A percentile compares a stretch with the other conserved stretches of the same genome.
Conservation (phyloP, 2,888 invertebrate species). For the Philonicus albiceps region DNA sequence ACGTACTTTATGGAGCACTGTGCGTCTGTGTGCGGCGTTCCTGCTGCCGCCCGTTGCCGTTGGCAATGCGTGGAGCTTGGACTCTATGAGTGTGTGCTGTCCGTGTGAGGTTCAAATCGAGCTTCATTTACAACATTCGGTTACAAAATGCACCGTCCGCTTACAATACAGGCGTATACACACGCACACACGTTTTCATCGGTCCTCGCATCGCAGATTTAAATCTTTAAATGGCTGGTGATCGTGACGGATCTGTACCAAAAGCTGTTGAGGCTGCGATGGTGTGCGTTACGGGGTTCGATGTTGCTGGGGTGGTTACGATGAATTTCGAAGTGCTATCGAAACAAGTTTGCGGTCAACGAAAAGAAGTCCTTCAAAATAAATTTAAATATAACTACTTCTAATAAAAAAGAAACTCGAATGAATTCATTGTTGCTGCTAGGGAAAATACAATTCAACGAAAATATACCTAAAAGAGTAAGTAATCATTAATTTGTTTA, state of each 20-base stretch:
- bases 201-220: not conserved
- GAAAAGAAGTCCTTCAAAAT: not conserved
- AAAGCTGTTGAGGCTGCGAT: not conserved
- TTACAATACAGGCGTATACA: not conserved
- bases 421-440: no score
- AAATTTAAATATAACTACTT: not conserved
- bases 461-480: no score
- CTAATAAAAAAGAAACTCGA: not conserved
- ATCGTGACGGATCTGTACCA: not conserved
- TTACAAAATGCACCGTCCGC: not conserved
- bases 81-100: not conserved
- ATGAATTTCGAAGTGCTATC: not conserved
- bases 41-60: not conserved
- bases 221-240: not conserved
- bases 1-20: not conserved
- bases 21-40: not conserved
- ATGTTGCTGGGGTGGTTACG: not conserved
- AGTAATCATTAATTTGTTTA: no score
- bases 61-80: not conserved
- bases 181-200: not conserved
- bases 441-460: no score
- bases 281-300: not conserved
- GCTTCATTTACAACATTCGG: not conserved
- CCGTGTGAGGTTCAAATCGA: conserved; percentile 3
- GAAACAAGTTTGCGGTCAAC: not conserved